These are phyloP conservation scores for Argyrosomus japonicus DNA, from an alignment of 2,113 vertebrate genomes.

Conservation along the genomic window DNA sequence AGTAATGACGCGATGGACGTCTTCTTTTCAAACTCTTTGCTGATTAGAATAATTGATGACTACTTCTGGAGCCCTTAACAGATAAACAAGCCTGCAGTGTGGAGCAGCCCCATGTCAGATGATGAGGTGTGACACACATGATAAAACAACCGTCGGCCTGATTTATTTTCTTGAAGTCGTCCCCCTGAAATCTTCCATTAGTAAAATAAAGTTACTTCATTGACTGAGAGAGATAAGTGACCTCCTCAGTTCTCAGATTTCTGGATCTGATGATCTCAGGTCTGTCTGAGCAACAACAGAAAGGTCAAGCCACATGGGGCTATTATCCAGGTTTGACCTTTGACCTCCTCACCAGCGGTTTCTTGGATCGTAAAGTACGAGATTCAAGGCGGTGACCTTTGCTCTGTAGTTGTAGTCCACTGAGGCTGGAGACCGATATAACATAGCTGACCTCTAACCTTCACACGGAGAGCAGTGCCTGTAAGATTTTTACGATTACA, in stretches of 20 bases:
- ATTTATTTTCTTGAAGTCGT: neutral
- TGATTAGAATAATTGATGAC: neutral
- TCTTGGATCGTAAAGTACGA: neutral
- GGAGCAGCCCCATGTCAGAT: slow-evolving; percentile 15
- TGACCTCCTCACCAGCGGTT: neutral
- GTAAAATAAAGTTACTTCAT: neutral
- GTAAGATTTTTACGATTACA: neutral
- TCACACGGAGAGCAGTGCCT: neutral
- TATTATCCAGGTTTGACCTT: neutral
- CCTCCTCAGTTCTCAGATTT: neutral
- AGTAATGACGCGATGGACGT: no score
- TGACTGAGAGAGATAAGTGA: neutral
- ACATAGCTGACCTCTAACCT: neutral
- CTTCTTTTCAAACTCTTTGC: neutral
- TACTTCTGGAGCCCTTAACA: neutral
- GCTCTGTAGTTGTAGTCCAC: neutral
- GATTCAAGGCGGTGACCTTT: neutral
- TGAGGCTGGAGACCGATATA: neutral
- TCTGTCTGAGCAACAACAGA: neutral
- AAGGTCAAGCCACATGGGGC: neutral
- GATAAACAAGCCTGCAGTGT: neutral
- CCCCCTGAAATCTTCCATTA: neutral
- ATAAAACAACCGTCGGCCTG: neutral
- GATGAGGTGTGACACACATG: neutral
- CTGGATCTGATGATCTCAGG: neutral